Evolutionary conservation across 1,140 invertebrate genomes (phyloP).

Genomic region (Cyclina sinensis): DNA sequence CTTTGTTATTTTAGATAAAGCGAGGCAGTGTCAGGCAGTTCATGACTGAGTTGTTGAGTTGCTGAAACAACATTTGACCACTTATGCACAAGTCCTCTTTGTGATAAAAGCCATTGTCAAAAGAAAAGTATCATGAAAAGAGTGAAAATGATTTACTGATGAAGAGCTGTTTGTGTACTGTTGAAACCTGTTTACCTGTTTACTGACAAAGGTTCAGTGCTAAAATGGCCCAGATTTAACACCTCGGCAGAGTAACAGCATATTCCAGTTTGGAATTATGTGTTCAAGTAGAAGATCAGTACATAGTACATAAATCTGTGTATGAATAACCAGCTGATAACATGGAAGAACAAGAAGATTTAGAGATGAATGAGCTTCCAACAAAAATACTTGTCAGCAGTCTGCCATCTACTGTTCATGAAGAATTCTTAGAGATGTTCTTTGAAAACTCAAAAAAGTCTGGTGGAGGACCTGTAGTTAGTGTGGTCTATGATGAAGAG

Average conservation of each 20-base stretch:
- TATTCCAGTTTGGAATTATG: too few species aligned
- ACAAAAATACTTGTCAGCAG: not conserved
- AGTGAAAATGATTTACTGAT: too few species aligned
- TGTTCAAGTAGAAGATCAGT: not conserved
- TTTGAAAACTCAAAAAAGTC: conserved; percentile 1
- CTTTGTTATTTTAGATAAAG: not conserved
- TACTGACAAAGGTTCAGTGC: too few species aligned
- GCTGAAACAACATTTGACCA: too few species aligned
- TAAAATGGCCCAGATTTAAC: too few species aligned
- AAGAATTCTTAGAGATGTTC: conserved; percentile 1
- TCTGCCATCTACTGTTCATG: not conserved
- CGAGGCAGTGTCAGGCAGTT: not conserved
- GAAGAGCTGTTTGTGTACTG: too few species aligned
- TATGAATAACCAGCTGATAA: not conserved
- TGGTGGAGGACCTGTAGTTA: not conserved
- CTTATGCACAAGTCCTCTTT: too few species aligned
- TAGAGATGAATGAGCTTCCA: not conserved
- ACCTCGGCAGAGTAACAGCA: too few species aligned
- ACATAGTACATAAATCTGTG: not conserved
- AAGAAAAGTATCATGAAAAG: too few species aligned
- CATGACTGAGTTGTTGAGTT: not conserved
- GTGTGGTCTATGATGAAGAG: conserved; percentile 12
- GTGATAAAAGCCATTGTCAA: too few species aligned
- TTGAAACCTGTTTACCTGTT: too few species aligned
- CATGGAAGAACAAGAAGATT: not conserved